phyloP scores from a whole-genome alignment of 2,797 vertebrate species.

The Pseudochromis fuscus region DNA sequence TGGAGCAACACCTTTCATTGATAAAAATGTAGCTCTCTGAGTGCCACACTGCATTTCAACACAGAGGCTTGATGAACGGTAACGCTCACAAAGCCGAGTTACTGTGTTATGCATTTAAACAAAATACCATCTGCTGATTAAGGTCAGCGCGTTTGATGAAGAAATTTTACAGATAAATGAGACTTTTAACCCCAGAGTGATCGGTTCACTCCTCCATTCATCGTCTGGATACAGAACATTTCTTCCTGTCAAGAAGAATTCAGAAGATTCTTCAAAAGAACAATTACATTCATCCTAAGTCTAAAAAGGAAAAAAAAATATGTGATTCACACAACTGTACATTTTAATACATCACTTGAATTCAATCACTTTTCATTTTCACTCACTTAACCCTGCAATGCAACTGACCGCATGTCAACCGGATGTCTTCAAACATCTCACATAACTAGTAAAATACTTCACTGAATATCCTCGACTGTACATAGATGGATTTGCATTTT shows the following conservation, averaged over 20 bases:
- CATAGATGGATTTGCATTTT: too few species aligned
- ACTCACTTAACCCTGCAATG: neutral
- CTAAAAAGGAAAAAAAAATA: too few species aligned
- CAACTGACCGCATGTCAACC: too few species aligned
- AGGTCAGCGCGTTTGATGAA: constrained; percentile 44
- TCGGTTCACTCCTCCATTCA: neutral
- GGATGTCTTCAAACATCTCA: too few species aligned
- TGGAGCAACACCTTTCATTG: constrained; percentile 56
- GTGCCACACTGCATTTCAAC: constrained; percentile 36
- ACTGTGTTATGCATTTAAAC: constrained; percentile 52
- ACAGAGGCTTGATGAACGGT: constrained; percentile 61
- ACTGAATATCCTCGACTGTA: too few species aligned
- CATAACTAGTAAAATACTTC: too few species aligned
- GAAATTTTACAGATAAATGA: constrained; percentile 14
- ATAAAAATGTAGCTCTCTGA: constrained; percentile 65
- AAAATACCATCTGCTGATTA: constrained; percentile 72
- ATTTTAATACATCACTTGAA: neutral
- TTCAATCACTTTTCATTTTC: neutral
- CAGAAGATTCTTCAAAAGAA: neutral
- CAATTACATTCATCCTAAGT: neutral
- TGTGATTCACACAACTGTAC: neutral
- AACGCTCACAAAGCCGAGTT: constrained; percentile 54
- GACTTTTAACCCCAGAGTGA: constrained; percentile 10
- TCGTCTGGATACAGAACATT: neutral
- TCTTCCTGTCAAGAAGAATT: constrained; percentile 5